A percentile compares a stretch with the other conserved stretches of the same genome.
Conservation (phyloP, 2,113 vertebrate genomes). For the Spea multiplicata region DNA sequence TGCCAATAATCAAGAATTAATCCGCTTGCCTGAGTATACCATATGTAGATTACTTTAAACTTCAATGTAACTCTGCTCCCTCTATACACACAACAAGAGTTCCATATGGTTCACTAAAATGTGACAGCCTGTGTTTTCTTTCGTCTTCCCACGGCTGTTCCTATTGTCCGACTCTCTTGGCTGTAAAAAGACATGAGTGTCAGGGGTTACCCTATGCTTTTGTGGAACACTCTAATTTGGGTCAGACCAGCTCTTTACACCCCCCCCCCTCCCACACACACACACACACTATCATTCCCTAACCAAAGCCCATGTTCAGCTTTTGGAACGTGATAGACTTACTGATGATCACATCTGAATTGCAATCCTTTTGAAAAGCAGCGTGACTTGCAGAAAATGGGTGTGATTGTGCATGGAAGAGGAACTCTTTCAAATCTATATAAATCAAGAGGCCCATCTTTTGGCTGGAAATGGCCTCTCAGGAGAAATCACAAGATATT, state of each 20-base stretch:
- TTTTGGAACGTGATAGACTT: conserved; percentile 93
- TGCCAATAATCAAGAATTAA: conserved; percentile 89
- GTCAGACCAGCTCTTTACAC: conserved; percentile 70
- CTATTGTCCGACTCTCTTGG: conserved; percentile 72
- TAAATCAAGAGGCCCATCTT: conserved; percentile 97
- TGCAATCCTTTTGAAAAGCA: conserved; percentile 88
- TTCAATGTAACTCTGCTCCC: conserved; percentile 90
- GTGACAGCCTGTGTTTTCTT: conserved; percentile 75
- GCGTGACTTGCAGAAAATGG: conserved; percentile 86
- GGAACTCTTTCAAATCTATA: conserved; percentile 96
- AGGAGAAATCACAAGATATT: conserved; percentile 32
- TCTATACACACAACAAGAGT: conserved; percentile 92
- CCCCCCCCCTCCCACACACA: conserved; percentile 59
- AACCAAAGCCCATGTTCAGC: conserved; percentile 85
- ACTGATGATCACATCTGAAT: conserved; percentile 85
- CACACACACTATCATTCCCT: conserved; percentile 57
- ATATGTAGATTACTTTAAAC: conserved; percentile 89
- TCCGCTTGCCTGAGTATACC: conserved; percentile 83
- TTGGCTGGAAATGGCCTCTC: conserved; percentile 96
- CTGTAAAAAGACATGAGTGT: conserved; percentile 64
- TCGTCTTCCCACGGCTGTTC: conserved; percentile 87
- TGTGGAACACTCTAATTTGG: conserved; percentile 77
- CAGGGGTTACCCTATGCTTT: conserved; percentile 67
- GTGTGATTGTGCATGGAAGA: conserved; percentile 83
- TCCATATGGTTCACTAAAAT: conserved; percentile 98